Evolutionary conservation across 30 jellyfish, hydroid and myxozoan genomes (phyloP), one percentile per base, ranked within the genome.

Genomic region (Hydra vulgaris): DNA sequence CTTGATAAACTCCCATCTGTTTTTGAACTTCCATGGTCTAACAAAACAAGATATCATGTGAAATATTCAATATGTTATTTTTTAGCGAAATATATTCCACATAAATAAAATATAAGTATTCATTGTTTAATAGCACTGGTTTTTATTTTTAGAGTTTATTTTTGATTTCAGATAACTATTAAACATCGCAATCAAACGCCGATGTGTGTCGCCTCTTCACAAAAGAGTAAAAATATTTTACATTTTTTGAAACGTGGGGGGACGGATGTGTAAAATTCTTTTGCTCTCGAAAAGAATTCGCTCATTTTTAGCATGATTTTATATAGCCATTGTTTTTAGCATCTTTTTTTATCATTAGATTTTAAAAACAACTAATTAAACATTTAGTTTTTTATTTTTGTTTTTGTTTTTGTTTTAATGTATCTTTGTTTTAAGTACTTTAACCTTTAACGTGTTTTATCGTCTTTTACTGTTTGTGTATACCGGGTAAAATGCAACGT

Each of bases 111-210:
- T 40, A 3, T 12, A 40, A 40, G 12, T 40, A 40, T 40, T 12
- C 12, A 40, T 12, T 40, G 5, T 40, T 40, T 40, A 12, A 5
- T 5, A 40, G 5, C 8, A 40, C 61, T 40, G 12, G 8, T 12
- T 5, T 40, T 40, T 3, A 3, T 40, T 12, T 40, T 3, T 0
- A 20, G 16, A 20, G 0, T 5, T 81, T 72, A 0, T 71, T 68
- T 71, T 71, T 17, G 26, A 61, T 81, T 84, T 12, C 86, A 87
- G 99, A 81, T 93, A 25, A 75, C 96, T 18, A 88, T 94, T 4
- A 52, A 95, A 17, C 99, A 94, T 76, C 85, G 88, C 73, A 88
- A 84, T 88, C 99, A 94, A 79, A 90, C 96, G 8, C 96, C 96
- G 18, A 94, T 94, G 99, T 74, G 87, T 52, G 81, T 80, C 4